These are phyloP conservation scores for Zaprionus lachaisei DNA, from an alignment of 1,140 invertebrate species.

Conservation along the genomic window DNA sequence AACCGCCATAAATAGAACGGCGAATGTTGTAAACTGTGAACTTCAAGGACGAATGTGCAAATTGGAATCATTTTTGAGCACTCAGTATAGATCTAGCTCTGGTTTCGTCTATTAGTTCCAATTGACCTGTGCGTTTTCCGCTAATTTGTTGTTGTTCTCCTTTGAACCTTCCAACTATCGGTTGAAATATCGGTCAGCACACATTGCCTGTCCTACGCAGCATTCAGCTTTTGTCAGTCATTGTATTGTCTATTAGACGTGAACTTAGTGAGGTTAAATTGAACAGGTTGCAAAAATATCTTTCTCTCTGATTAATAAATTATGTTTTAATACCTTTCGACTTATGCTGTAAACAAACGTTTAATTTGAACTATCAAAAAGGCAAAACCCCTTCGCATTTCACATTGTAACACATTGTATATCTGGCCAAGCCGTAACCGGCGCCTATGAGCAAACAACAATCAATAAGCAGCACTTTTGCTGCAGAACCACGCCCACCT, in stretches of 20 bases:
- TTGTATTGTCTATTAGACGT: background rate
- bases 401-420: conserved; percentile 7
- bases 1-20: conserved; percentile 38
- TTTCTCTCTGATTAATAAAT: background rate
- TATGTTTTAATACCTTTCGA: background rate
- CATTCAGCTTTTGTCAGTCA: background rate
- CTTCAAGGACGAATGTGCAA: conserved; percentile 3
- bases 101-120: too few species aligned
- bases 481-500: conserved; percentile 29
- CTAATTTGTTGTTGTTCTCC: background rate
- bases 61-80: background rate
- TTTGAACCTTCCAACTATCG: background rate
- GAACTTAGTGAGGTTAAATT: too few species aligned
- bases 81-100: background rate
- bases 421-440: background rate
- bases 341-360: background rate
- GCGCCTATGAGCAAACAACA: conserved; percentile 54
- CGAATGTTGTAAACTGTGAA: background rate
- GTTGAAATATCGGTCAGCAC: background rate
- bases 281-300: background rate
- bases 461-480: conserved; percentile 50
- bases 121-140: too few species aligned
- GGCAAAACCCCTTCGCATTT: conserved; percentile 1
- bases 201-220: background rate
- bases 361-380: background rate